Evolutionary conservation across 2,797 vertebrate genomes (phyloP).

Genomic region (Argyrosomus regius): DNA sequence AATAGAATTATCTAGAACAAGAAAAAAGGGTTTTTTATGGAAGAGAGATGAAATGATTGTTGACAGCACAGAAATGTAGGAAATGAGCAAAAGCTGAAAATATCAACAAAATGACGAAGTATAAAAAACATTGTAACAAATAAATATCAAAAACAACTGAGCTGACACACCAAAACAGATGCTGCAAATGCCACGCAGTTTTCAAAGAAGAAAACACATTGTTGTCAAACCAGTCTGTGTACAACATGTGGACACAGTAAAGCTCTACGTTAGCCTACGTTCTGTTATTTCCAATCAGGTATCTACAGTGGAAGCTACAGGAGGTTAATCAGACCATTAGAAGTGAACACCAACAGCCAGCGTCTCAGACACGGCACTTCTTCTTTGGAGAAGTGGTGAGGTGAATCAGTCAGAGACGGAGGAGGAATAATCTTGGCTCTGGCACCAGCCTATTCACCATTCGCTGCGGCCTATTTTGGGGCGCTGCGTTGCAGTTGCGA

Average conservation of each 20-base stretch:
- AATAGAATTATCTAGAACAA: slow-evolving; percentile 5
- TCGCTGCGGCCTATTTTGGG: slow-evolving; percentile 82
- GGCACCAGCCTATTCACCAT: slow-evolving; percentile 74
- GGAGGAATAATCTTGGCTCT: slow-evolving; percentile 76
- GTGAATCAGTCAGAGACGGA: slow-evolving; percentile 78
- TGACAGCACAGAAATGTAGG: not conserved
- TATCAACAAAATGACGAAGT: not conserved
- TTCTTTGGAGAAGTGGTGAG: slow-evolving; percentile 68
- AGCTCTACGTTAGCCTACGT: not conserved
- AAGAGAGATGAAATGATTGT: slow-evolving; percentile 6
- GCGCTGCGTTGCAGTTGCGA: slow-evolving; percentile 76
- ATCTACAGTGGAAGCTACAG: slow-evolving; percentile 15
- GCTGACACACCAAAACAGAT: slow-evolving; percentile 25
- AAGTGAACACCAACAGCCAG: slow-evolving; percentile 24
- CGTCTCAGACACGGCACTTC: slow-evolving; percentile 45
- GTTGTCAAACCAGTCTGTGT: slow-evolving; percentile 3
- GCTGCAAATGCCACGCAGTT: slow-evolving; percentile 6
- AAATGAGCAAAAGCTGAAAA: slow-evolving; percentile 15
- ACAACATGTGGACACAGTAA: not conserved
- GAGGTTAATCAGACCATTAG: slow-evolving; percentile 28
- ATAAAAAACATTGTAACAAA: slow-evolving; percentile 7
- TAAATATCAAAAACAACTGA: slow-evolving; percentile 23
- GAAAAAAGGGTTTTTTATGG: slow-evolving; percentile 9
- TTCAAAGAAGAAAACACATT: slow-evolving; percentile 9
- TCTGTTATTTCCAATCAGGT: slow-evolving; percentile 18